Evolutionary conservation across 1,140 invertebrate genomes (phyloP).

Genomic region (Diachasma alloeum): DNA sequence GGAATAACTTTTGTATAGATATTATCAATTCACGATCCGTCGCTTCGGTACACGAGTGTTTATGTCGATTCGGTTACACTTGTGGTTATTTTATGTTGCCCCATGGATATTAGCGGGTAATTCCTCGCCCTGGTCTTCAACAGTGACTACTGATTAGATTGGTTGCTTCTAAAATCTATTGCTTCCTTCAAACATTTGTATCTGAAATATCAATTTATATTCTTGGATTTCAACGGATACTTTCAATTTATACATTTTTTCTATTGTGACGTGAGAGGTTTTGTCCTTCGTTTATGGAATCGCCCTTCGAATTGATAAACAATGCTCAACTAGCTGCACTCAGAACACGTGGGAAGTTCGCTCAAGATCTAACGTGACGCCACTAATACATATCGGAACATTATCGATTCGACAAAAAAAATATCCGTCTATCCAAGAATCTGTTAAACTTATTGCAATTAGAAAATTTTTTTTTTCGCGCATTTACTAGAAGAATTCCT

Average conservation of each 20-base stretch:
- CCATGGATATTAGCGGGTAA: conserved; percentile 40
- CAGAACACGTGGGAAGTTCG: no score
- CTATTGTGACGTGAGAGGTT: not conserved
- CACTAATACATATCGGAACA: no score
- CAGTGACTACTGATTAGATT: not conserved
- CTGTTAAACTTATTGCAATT: no score
- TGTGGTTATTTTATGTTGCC: conserved; percentile 48
- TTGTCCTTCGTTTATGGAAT: not conserved
- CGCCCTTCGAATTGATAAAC: not conserved
- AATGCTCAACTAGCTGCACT: no score
- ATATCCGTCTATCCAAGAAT: no score
- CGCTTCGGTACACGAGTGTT: conserved; percentile 31
- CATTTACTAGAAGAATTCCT: no score
- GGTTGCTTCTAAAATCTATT: conserved; percentile 17
- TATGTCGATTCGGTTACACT: conserved; percentile 42
- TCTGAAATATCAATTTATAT: not conserved
- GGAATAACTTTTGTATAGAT: conserved; percentile 22
- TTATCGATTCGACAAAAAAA: no score
- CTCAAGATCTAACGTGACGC: no score
- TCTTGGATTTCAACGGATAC: not conserved
- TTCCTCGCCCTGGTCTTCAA: conserved; percentile 18
- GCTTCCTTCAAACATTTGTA: not conserved
- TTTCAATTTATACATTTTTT: not conserved
- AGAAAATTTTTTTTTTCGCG: no score
- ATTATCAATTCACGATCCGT: conserved; percentile 47